A percentile compares a stretch with the other conserved stretches of the same genome.
phyloP scores from a whole-genome alignment of 2,113 vertebrate species.

The Chloroceryle aenea region DNA sequence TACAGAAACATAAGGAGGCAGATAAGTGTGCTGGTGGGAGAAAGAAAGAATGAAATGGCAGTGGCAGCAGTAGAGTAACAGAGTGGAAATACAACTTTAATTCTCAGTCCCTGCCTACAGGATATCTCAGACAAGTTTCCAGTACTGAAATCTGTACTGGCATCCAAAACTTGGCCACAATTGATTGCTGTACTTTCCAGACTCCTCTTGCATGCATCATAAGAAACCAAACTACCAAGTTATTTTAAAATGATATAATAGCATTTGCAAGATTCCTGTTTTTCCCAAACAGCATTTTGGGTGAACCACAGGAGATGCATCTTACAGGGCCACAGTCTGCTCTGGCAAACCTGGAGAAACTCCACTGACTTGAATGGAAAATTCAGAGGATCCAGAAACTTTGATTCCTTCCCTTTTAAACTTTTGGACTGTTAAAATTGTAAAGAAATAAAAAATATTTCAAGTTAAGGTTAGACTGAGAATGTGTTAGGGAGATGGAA shows the following conservation, averaged over 20 bases:
- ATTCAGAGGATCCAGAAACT: not conserved
- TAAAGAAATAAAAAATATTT: not conserved
- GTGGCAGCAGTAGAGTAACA: not conserved
- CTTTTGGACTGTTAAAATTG: not conserved
- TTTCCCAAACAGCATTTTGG: not conserved
- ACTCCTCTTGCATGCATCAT: not conserved
- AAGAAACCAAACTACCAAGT: conserved; percentile 15
- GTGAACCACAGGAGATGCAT: not conserved
- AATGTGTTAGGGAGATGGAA: not conserved
- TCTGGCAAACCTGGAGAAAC: not conserved
- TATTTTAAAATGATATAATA: not conserved
- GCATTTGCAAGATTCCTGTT: not conserved
- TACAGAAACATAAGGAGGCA: not conserved
- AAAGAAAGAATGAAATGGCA: not conserved
- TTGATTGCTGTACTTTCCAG: conserved; percentile 28
- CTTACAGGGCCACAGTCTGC: not conserved
- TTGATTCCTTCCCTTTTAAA: not conserved
- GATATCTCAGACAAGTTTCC: not conserved
- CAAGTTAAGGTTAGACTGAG: not conserved
- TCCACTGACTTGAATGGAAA: not conserved
- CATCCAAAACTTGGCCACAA: not conserved
- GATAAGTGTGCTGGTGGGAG: not conserved
- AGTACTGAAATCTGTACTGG: not conserved
- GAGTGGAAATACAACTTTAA: not conserved
- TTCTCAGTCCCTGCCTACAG: not conserved